Conservation (phyloP, 1,140 invertebrate species). For the Pollicipes pollicipes region DNA sequence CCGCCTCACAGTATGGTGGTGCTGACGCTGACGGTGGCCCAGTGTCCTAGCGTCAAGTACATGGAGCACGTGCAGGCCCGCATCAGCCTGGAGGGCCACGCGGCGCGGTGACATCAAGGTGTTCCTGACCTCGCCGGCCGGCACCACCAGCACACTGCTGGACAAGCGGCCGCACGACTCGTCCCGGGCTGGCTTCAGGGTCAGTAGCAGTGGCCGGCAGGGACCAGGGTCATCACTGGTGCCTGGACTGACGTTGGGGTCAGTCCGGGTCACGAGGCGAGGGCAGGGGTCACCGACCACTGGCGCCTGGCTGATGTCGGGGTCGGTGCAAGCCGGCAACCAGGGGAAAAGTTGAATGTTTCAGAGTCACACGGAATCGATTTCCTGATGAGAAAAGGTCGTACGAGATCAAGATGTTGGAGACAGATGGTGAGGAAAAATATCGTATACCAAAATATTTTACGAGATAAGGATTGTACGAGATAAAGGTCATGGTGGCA, state of each 20-base stretch:
- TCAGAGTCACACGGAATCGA: too few species aligned
- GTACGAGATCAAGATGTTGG: too few species aligned
- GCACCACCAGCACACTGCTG: slow-evolving; percentile 66
- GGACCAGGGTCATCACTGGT: background rate
- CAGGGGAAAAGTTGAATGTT: too few species aligned
- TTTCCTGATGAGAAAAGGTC: too few species aligned
- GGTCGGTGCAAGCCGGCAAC: background rate
- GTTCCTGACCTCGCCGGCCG: slow-evolving; percentile 66
- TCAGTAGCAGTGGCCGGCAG: slow-evolving; percentile 31
- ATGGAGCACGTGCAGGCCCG: slow-evolving; percentile 76
- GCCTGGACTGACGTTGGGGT: background rate
- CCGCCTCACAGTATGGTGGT: slow-evolving; percentile 51
- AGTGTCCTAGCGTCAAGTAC: slow-evolving; percentile 69
- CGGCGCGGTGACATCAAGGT: slow-evolving; percentile 79
- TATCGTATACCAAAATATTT: too few species aligned
- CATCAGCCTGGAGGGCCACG: slow-evolving; percentile 43
- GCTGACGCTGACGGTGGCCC: slow-evolving; percentile 48
- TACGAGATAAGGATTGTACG: too few species aligned
- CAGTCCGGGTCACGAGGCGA: background rate
- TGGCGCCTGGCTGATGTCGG: background rate
- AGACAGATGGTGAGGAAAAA: too few species aligned
- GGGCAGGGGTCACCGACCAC: too few species aligned
- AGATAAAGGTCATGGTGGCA: too few species aligned
- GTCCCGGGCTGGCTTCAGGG: slow-evolving; percentile 62
- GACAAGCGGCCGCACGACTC: slow-evolving; percentile 69